phyloP scores from a whole-genome alignment of 2,113 vertebrate genomes.

The Thomomys bottae region DNA sequence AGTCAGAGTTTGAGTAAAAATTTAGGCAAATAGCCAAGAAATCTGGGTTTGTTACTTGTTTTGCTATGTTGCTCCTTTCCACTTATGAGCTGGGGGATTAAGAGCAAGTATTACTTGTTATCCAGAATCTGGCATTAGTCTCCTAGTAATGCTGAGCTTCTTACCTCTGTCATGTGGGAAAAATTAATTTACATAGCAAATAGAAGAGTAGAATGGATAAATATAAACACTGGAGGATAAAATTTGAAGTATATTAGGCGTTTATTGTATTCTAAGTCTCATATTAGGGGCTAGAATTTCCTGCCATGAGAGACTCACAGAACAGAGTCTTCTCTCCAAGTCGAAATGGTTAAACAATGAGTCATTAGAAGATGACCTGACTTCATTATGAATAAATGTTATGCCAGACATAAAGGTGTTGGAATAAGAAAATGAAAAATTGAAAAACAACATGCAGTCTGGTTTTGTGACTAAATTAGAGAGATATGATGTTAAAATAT shows the following conservation, averaged over 20 bases:
- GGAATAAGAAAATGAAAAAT: not conserved
- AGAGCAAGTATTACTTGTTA: constrained; percentile 6
- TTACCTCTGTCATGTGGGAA: not conserved
- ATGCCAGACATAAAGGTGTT: too few species aligned
- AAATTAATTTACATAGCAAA: not conserved
- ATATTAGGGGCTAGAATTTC: not conserved
- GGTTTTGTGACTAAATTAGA: not conserved
- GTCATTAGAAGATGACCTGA: not conserved
- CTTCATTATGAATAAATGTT: not conserved
- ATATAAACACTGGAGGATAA: not conserved
- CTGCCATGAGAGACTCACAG: not conserved
- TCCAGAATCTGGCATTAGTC: constrained; percentile 5
- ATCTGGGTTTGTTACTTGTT: constrained; percentile 43
- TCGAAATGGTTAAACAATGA: not conserved
- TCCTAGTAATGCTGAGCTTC: not conserved
- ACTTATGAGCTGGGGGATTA: not conserved
- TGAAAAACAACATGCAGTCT: too few species aligned
- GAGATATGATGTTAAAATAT: not conserved
- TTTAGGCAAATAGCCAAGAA: constrained; percentile 64
- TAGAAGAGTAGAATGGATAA: not conserved
- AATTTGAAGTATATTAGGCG: not conserved
- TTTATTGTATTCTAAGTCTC: not conserved
- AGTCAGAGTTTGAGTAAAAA: constrained; percentile 69
- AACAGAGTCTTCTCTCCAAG: not conserved
- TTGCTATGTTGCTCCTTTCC: not conserved